Evolutionary conservation across 2,888 invertebrate genomes (phyloP).

Genomic region (Cantharis nigra): DNA sequence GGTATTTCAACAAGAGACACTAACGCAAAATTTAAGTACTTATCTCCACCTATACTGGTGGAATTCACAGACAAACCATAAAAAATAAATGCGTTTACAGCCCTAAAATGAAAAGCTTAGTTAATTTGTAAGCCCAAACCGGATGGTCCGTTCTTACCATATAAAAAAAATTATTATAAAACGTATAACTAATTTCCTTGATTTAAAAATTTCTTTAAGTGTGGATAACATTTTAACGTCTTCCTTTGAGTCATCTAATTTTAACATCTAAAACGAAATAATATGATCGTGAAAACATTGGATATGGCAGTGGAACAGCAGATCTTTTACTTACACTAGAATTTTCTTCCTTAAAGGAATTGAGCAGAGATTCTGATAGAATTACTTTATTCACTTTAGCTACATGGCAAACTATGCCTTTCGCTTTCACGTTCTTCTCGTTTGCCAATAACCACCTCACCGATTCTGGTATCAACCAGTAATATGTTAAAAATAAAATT

Average conservation of each 20-base stretch:
- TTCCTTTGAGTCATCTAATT: constrained; percentile 30
- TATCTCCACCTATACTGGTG: constrained; percentile 68
- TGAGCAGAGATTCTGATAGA: constrained; percentile 55
- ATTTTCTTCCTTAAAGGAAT: constrained; percentile 51
- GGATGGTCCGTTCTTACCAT: constrained; percentile 51
- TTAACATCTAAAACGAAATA: constrained; percentile 15
- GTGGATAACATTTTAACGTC: constrained; percentile 52
- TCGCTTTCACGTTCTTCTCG: constrained; percentile 60
- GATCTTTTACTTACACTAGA: not conserved
- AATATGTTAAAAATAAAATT: constrained; percentile 62
- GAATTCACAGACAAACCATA: constrained; percentile 72
- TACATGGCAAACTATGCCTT: constrained; percentile 60
- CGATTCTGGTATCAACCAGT: constrained; percentile 68
- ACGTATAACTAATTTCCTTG: constrained; percentile 55
- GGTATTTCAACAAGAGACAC: constrained; percentile 66
- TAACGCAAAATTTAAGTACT: constrained; percentile 69
- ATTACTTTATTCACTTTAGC: constrained; percentile 61
- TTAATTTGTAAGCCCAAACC: not conserved
- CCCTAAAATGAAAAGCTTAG: constrained; percentile 50
- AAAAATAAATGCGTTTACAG: constrained; percentile 69
- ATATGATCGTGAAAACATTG: too few relatives aligned
- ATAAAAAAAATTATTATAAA: constrained; percentile 57
- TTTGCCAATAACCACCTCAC: constrained; percentile 68
- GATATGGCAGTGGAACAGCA: too few relatives aligned
- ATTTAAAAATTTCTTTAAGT: constrained; percentile 55